phyloP scores from a whole-genome alignment of 2,113 vertebrate genomes.

The Pituophis catenifer region DNA sequence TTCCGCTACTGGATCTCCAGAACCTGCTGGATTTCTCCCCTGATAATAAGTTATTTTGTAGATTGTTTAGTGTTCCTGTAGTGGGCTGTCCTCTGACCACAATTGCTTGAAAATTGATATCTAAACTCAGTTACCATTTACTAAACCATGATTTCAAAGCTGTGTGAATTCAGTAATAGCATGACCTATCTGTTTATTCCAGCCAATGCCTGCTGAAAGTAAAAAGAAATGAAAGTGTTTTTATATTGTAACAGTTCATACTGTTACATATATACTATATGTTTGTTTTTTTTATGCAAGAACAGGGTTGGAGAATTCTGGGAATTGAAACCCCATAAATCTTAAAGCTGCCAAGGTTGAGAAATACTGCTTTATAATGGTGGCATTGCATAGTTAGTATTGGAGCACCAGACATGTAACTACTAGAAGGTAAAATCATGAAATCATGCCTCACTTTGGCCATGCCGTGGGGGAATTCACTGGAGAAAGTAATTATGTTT shows the following conservation, averaged over 20 bases:
- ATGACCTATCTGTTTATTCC: neutral
- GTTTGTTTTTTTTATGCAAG: neutral
- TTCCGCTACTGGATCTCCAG: no score
- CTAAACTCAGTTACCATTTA: neutral
- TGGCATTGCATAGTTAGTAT: neutral
- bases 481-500: neutral
- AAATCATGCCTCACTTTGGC: neutral
- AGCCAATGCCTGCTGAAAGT: neutral
- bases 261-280: neutral
- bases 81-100: neutral
- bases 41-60: neutral
- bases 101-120: neutral
- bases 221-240: neutral
- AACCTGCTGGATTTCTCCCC: no score
- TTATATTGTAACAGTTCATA: neutral
- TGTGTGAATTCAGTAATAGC: neutral
- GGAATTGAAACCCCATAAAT: neutral
- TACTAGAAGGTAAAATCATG: neutral
- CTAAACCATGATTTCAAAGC: neutral
- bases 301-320: neutral
- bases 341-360: neutral
- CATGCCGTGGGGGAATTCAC: neutral
- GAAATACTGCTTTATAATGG: neutral
- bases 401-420: neutral
- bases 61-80: neutral